Conservation (phyloP, 1,140 invertebrate genomes). For the Lysiphlebus fabarum region DNA sequence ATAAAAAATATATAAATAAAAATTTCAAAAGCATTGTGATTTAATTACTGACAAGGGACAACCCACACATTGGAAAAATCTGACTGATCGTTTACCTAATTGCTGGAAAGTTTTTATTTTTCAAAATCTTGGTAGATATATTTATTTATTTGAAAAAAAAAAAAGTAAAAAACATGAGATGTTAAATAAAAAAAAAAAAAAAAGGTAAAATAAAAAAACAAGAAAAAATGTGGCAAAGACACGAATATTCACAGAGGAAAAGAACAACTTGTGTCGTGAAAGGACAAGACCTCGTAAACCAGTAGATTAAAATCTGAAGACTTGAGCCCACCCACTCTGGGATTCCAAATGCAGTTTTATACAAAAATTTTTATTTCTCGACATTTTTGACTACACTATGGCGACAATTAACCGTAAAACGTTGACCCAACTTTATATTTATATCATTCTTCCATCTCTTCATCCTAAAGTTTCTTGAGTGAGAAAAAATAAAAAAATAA, state of each 20-base stretch:
- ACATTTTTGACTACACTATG: slow-evolving; percentile 7
- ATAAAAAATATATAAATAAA: background rate
- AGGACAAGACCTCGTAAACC: slow-evolving; percentile 23
- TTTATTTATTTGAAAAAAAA: background rate
- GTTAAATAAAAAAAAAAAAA: background rate
- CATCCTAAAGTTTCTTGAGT: background rate
- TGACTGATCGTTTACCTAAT: slow-evolving; percentile 19
- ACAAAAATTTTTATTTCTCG: background rate
- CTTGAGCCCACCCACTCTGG: slow-evolving; percentile 21
- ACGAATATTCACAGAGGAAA: slow-evolving; percentile 3
- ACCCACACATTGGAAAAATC: slow-evolving; percentile 8
- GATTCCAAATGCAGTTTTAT: slow-evolving; percentile 5
- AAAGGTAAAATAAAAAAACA: background rate
- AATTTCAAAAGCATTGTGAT: background rate
- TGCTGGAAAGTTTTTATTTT: background rate
- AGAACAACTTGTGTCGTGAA: slow-evolving; percentile 10
- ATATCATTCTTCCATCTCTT: slow-evolving; percentile 3
- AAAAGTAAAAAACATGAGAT: background rate
- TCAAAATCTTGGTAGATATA: background rate
- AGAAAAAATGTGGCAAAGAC: background rate
- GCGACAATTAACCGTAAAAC: slow-evolving; percentile 26
- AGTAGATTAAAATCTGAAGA: slow-evolving; percentile 27
- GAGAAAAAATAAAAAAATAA: background rate
- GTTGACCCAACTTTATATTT: slow-evolving; percentile 10
- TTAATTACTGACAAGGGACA: slow-evolving; percentile 7